These are phyloP conservation scores for Callaeas wilsoni DNA, from an alignment of 2,113 vertebrate genomes.

Conservation along the genomic window DNA sequence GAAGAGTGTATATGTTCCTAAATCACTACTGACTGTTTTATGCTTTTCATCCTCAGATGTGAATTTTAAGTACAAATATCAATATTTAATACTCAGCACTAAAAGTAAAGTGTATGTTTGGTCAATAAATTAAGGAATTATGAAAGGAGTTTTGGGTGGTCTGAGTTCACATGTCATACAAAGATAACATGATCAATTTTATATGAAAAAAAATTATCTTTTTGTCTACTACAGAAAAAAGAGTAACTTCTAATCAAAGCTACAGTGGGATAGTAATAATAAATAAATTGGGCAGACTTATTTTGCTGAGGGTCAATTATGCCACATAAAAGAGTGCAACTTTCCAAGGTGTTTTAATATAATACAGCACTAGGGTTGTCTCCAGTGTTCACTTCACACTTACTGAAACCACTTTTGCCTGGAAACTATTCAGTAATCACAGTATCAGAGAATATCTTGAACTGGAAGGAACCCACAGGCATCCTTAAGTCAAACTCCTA, in stretches of 20 bases:
- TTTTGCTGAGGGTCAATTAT: background rate
- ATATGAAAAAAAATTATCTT: background rate
- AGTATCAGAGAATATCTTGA: background rate
- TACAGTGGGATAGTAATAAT: background rate
- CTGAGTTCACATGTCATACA: background rate
- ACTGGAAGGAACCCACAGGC: background rate
- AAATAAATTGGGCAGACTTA: background rate
- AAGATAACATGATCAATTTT: background rate
- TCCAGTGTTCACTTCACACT: background rate
- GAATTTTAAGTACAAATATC: background rate
- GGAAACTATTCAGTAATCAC: background rate
- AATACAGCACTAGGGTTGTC: background rate
- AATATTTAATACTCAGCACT: background rate
- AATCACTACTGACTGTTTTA: background rate
- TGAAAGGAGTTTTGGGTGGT: background rate
- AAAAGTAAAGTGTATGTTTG: background rate
- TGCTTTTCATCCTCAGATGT: background rate
- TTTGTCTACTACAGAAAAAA: background rate
- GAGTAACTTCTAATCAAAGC: background rate
- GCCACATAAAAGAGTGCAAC: background rate
- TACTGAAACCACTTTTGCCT: background rate
- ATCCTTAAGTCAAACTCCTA: background rate
- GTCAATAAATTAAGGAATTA: background rate
- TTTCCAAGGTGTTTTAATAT: background rate
- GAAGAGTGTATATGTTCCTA: background rate